A percentile compares a stretch with the other conserved stretches of the same genome.
phyloP scores from a whole-genome alignment of 1,140 invertebrate genomes.

The Drosophila saltans region DNA sequence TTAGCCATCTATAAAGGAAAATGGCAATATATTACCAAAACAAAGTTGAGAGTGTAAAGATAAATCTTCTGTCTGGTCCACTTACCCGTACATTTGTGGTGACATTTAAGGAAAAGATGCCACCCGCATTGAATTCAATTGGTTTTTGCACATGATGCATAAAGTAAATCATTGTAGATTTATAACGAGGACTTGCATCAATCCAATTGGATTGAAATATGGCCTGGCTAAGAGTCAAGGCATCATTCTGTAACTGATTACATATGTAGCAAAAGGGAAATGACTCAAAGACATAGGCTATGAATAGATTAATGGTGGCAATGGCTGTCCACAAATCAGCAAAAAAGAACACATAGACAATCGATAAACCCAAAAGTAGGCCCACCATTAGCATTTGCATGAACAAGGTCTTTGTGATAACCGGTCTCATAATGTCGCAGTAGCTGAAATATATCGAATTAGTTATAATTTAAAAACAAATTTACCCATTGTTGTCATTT shows the following conservation, averaged over 20 bases:
- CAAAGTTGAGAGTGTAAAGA: neutral
- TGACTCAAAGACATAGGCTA: constrained; percentile 29
- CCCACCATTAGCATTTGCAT: constrained; percentile 37
- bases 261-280: constrained; percentile 47
- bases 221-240: neutral
- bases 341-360: constrained; percentile 38
- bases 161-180: constrained; percentile 31
- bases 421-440: constrained; percentile 26
- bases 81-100: constrained; percentile 38
- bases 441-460: constrained; percentile 9
- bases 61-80: neutral
- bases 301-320: constrained; percentile 7
- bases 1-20: constrained; percentile 36
- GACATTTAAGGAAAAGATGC: constrained; percentile 36
- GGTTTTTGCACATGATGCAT: constrained; percentile 37
- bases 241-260: constrained; percentile 26
- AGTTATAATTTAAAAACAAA: too few relatives aligned
- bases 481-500: neutral
- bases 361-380: constrained; percentile 24
- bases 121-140: constrained; percentile 37
- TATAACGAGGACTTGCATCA: constrained; percentile 25
- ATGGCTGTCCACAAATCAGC: constrained; percentile 17
- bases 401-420: constrained; percentile 44
- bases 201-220: constrained; percentile 47
- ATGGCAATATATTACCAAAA: neutral